Conservation (phyloP, 2,888 invertebrate genomes). For the Dexiosoma caninum region DNA sequence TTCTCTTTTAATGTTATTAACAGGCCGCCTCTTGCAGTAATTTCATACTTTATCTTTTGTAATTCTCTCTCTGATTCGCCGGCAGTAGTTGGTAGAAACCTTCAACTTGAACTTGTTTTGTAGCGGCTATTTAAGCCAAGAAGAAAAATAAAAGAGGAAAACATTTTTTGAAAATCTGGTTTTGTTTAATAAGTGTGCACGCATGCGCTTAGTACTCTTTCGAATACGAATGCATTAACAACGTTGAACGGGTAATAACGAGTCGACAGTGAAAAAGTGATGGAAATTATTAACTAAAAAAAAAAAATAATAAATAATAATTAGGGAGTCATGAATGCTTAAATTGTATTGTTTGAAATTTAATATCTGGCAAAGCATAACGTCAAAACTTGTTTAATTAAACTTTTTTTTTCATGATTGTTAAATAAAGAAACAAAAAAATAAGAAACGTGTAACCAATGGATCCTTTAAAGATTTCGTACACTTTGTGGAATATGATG, state of each 20-base stretch:
- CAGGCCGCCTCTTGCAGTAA: neutral
- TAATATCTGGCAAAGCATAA: neutral
- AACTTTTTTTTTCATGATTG: too few species aligned
- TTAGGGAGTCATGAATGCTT: neutral
- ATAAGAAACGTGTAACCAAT: too few species aligned
- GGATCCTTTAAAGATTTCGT: neutral
- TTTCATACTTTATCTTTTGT: neutral
- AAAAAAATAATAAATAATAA: neutral
- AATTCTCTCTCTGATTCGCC: neutral
- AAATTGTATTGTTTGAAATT: neutral
- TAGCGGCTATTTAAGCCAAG: conserved; percentile 12
- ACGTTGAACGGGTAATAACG: conserved; percentile 34
- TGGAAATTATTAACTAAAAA: neutral
- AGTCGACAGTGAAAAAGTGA: neutral
- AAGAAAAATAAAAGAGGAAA: neutral
- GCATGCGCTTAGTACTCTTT: conserved; percentile 62
- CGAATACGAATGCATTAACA: conserved; percentile 56
- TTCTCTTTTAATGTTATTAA: neutral
- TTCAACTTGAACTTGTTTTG: conserved; percentile 64
- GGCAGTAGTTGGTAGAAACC: conserved; percentile 37
- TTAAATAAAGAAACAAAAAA: too few species aligned
- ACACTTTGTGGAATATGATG: neutral
- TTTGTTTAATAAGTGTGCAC: conserved; percentile 30
- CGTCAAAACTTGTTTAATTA: too few species aligned
- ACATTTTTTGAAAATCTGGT: conserved; percentile 54